Base-by-base conservation (phyloP, 2,888 invertebrate species). In the Drosophila planitibia region DNA sequence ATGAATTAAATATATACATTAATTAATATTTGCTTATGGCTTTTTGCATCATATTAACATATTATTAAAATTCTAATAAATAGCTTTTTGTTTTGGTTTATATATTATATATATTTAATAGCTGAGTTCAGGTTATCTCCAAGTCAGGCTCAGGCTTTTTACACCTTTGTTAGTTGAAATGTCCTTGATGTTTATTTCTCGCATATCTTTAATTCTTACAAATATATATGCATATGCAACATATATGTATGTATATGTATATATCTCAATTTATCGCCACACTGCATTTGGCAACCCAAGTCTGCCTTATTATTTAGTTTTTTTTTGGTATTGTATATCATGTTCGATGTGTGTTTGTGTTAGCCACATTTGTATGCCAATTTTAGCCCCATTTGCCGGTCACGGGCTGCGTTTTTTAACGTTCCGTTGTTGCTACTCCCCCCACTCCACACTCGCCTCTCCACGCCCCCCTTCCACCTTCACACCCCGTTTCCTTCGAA, bases 361-460 rank as follows among this genome's bases (percentile, higher is more conserved):
- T 79, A 28, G 72, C 68, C 70, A 74, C 74, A 83, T 78, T 78
- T 85, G 77, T 77, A 79, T 82, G 77, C 65, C 83, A 82, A 74
- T 82, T 72, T 77, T 67, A 70, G 80, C 68, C 77, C 67, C 80
- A 80, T 74, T 80, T 80, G 64, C 74, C 55, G 72, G 69, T 67
- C 72, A 79, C 64, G 79, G 66, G 66, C 61, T 70, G 52, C 58
- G 59, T 28, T 35, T 39, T 66, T 78, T 67, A 77, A 70, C 52
- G 74, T 68, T 63, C 37, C 67, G 64, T 54, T 53, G 32, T 37
- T 60, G 61, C 51, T 58, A 16, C 61, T 35, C 39, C 28, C n/a
- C 2, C 7, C 14, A 7, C 32, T 7, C 30, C 30, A 0, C 25
- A 3, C 30, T 25, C 28, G 33, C 30, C 33, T 7, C 25, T 4